These are phyloP conservation scores for Phalloptychus januarius DNA, from an alignment of 2,797 vertebrate species.

Conservation along the genomic window DNA sequence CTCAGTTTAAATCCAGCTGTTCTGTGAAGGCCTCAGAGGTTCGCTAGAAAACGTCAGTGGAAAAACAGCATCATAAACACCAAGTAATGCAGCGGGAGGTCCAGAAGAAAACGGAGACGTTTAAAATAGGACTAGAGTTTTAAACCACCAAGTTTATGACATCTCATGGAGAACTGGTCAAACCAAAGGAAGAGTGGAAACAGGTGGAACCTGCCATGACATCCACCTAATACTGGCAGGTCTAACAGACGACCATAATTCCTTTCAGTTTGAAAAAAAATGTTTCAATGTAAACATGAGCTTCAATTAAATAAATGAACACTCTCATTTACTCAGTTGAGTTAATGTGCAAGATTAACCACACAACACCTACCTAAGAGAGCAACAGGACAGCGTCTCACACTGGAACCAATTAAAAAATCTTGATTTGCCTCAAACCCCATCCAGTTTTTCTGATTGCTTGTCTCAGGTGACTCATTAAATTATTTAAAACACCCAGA, in stretches of 20 bases:
- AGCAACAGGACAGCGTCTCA: conserved; percentile 2
- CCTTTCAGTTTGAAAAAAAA: neutral
- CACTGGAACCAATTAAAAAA: conserved; percentile 56
- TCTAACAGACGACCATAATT: neutral
- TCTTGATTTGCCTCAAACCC: conserved; percentile 34
- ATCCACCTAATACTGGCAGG: neutral
- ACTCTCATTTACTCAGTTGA: neutral
- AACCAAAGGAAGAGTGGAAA: neutral
- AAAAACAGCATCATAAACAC: neutral
- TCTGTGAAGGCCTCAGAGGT: neutral
- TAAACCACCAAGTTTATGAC: neutral
- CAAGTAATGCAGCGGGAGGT: neutral
- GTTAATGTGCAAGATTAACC: neutral
- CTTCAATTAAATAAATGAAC: neutral
- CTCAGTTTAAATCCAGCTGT: neutral
- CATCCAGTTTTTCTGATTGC: conserved; percentile 41
- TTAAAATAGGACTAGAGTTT: neutral
- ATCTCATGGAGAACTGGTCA: no score
- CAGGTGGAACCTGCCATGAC: neutral
- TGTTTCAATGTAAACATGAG: neutral
- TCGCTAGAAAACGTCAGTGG: neutral
- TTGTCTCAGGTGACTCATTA: conserved; percentile 21
- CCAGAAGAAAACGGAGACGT: neutral
- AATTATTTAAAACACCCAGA: conserved; percentile 19
- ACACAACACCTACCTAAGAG: neutral